phyloP scores from a whole-genome alignment of 1,140 invertebrate genomes.

The Platorchestia sp. region DNA sequence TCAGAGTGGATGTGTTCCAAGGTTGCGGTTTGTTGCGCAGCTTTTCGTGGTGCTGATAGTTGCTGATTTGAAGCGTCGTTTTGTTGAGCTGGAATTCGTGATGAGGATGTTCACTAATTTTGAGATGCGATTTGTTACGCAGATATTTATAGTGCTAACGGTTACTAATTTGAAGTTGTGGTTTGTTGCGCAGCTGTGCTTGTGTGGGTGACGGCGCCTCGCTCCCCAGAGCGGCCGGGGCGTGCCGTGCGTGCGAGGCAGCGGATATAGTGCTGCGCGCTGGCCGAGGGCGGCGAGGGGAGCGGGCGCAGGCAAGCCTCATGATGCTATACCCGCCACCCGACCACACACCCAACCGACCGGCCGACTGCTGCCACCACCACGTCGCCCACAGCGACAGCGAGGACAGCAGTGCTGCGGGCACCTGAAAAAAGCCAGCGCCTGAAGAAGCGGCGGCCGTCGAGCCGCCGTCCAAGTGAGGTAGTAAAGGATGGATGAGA shows the following conservation, averaged over 20 bases:
- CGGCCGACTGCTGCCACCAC: not conserved
- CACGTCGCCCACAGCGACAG: conserved; percentile 54
- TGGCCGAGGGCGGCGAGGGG: conserved; percentile 44
- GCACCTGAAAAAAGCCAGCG: conserved; percentile 19
- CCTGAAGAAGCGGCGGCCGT: conserved; percentile 24
- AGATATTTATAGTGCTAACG: no score
- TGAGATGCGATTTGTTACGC: no score
- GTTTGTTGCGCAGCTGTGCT: not conserved
- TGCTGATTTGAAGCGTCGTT: no score
- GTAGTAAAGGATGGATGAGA: conserved; percentile 11
- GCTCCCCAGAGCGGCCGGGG: not conserved
- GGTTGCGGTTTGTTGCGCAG: not conserved
- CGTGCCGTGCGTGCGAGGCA: conserved; percentile 50
- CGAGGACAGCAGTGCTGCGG: conserved; percentile 42
- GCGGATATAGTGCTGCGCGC: conserved; percentile 39
- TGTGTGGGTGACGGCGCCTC: not conserved
- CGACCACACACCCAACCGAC: not conserved
- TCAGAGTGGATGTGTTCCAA: not conserved
- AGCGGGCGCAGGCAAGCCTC: conserved; percentile 22
- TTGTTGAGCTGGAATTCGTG: no score
- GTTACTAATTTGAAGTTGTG: no score
- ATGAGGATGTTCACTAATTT: no score
- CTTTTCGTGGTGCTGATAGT: no score
- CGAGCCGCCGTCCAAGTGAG: not conserved
- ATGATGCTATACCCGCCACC: conserved; percentile 17